phyloP scores from a whole-genome alignment of 2,113 vertebrate species.

The Rhinoderma darwinii region DNA sequence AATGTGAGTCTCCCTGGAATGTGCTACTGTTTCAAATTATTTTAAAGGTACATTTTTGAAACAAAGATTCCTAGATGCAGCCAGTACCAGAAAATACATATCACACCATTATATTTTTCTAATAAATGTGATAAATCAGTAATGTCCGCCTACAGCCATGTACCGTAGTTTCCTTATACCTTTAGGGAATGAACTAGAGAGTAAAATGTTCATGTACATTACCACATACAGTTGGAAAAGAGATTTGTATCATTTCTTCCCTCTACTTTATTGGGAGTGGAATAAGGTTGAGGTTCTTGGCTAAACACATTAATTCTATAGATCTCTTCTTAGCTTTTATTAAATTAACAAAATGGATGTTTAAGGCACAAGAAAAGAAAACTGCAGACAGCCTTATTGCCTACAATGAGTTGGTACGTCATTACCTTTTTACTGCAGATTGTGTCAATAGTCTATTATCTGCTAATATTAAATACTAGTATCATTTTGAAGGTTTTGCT shows the following conservation, averaged over 20 bases:
- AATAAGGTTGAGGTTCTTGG: not conserved
- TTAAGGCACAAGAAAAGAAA: not conserved
- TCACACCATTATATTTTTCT: not conserved
- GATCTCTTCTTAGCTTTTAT: constrained; percentile 3
- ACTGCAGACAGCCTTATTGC: not conserved
- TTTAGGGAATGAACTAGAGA: not conserved
- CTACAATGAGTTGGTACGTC: not conserved
- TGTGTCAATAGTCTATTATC: constrained; percentile 25
- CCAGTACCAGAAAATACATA: not conserved
- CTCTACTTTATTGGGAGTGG: not conserved
- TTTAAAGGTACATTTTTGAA: too few relatives aligned
- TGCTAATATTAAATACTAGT: not conserved
- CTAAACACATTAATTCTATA: not conserved
- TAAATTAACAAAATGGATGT: not conserved
- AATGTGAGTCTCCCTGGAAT: too few relatives aligned
- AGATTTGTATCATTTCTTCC: not conserved
- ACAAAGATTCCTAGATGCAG: not conserved
- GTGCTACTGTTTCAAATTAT: too few relatives aligned
- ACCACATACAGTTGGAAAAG: not conserved
- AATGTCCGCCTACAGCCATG: not conserved
- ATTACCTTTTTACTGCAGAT: not conserved
- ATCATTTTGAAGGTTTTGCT: too few relatives aligned
- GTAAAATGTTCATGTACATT: not conserved
- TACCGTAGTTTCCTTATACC: not conserved
- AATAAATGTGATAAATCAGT: not conserved